These are phyloP conservation scores for Zaprionus camerounensis DNA, from an alignment of 1,140 invertebrate species.

Conservation along the genomic window DNA sequence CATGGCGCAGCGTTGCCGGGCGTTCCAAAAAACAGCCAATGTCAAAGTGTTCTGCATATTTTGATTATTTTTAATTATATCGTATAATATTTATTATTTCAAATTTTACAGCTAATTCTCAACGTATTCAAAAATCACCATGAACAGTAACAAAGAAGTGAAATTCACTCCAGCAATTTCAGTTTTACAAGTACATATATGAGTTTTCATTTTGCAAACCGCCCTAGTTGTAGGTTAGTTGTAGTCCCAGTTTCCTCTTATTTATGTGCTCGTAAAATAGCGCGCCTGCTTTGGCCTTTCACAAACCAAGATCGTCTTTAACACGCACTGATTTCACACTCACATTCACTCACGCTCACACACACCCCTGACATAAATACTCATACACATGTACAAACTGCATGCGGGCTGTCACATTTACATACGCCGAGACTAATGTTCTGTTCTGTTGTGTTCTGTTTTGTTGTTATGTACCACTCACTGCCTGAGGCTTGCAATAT, in stretches of 20 bases:
- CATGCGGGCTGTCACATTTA: conserved; percentile 74
- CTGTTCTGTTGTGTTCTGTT: conserved; percentile 38
- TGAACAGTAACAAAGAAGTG: no score
- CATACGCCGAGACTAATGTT: conserved; percentile 65
- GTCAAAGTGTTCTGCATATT: neutral
- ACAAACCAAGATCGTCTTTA: conserved; percentile 48
- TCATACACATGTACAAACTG: conserved; percentile 14
- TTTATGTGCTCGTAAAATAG: conserved; percentile 75
- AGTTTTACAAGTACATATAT: neutral
- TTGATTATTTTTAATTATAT: neutral
- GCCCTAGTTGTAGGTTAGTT: conserved; percentile 4
- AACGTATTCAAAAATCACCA: no score
- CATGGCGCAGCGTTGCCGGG: neutral
- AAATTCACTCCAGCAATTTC: neutral
- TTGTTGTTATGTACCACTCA: conserved; percentile 17
- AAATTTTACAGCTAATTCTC: no score
- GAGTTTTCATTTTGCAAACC: neutral
- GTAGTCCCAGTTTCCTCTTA: conserved; percentile 50
- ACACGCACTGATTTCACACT: conserved; percentile 77
- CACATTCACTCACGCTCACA: conserved; percentile 12
- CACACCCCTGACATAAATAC: neutral
- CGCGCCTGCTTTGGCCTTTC: conserved; percentile 65
- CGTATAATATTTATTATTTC: neutral
- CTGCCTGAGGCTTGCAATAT: conserved; percentile 48
- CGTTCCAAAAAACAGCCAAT: conserved; percentile 14